Conservation (phyloP, 2,888 invertebrate genomes). For the Tachina grossa region DNA sequence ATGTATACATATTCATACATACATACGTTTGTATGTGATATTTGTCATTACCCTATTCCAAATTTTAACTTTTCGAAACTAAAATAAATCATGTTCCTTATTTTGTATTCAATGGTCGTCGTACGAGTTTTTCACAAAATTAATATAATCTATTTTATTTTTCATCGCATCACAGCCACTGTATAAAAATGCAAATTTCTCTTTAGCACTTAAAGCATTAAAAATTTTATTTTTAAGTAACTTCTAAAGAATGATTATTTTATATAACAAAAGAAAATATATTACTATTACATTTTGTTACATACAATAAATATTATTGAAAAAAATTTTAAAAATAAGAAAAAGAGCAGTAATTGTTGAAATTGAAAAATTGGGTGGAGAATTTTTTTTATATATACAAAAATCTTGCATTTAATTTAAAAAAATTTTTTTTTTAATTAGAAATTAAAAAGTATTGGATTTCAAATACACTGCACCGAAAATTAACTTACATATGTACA, state of each 20-base stretch:
- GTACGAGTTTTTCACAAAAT: conserved; percentile 45
- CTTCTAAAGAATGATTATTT: conserved; percentile 45
- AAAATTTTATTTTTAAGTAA: conserved; percentile 45
- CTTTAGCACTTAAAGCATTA: conserved; percentile 49
- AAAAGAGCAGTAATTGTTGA: conserved; percentile 61
- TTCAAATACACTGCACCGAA: conserved; percentile 51
- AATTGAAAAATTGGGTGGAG: conserved; percentile 82
- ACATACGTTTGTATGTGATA: no score
- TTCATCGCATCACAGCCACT: conserved; percentile 6
- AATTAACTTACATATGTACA: conserved; percentile 10
- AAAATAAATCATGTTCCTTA: conserved; percentile 71
- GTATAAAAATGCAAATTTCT: conserved; percentile 4
- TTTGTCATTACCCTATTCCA: no score
- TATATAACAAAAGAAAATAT: conserved; percentile 29
- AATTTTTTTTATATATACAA: conserved; percentile 74
- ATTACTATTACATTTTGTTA: conserved; percentile 30
- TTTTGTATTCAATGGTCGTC: conserved; percentile 75
- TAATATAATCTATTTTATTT: background rate
- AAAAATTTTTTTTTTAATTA: conserved; percentile 39
- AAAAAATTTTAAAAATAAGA: conserved; percentile 33
- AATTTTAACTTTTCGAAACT: background rate
- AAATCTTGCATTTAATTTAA: conserved; percentile 38
- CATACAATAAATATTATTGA: conserved; percentile 49
- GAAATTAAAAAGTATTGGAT: conserved; percentile 26
- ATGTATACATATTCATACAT: no score